These are phyloP conservation scores for Sminthopsis crassicaudata DNA, from an alignment of 2,113 vertebrate genomes.

Conservation along the genomic window DNA sequence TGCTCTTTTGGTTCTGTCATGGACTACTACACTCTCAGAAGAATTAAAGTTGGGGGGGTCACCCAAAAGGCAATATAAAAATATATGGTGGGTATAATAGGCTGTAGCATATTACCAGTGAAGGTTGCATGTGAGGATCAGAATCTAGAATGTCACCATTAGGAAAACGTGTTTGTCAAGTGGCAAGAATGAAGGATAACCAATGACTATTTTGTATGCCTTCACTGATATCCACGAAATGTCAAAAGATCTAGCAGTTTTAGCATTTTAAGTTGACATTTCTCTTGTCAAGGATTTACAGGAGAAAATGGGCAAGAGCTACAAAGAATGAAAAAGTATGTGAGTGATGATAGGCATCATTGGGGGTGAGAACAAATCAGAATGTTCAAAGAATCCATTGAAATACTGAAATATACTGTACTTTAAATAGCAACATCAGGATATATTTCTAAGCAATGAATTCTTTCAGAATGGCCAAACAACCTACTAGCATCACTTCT, in stretches of 20 bases:
- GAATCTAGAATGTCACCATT: background rate
- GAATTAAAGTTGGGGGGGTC: background rate
- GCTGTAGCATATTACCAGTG: background rate
- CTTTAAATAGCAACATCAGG: constrained; percentile 8
- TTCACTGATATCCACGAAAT: too few species aligned
- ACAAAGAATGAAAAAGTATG: background rate
- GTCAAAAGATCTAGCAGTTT: background rate
- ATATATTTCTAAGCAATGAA: constrained; percentile 32
- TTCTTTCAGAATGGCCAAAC: constrained; percentile 10
- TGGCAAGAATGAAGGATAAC: background rate
- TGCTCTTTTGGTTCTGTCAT: background rate
- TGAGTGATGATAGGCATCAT: background rate
- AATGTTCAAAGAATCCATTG: background rate
- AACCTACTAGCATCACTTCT: background rate
- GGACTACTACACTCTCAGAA: background rate
- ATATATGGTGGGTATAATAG: background rate
- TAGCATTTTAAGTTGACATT: background rate
- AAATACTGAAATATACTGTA: constrained; percentile 35
- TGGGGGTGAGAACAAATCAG: background rate
- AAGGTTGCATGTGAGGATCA: background rate
- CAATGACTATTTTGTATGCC: background rate
- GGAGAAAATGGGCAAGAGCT: background rate
- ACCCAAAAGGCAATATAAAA: background rate
- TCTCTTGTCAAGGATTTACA: background rate
- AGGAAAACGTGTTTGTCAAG: background rate